Evolutionary conservation across 92 coral and sea anemone species (phyloP).

Genomic region (Heteractis magnifica): DNA sequence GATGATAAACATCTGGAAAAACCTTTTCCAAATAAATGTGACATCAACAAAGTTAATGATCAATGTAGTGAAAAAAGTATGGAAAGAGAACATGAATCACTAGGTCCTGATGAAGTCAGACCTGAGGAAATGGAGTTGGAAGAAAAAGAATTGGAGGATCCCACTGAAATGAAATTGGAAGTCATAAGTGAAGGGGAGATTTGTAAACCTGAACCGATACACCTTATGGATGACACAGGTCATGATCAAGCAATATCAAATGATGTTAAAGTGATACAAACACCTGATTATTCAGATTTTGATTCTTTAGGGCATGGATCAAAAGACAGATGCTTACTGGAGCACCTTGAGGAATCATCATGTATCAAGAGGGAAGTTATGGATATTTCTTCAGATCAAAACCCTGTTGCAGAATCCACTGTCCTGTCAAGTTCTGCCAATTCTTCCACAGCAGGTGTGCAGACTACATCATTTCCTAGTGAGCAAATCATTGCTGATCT

Average conservation of each 20-base stretch:
- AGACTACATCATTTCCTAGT: neutral
- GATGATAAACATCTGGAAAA: neutral
- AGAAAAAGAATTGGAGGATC: conserved; percentile 20
- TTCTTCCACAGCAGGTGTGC: neutral
- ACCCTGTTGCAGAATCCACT: neutral
- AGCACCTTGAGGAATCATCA: neutral
- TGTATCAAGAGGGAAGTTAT: neutral
- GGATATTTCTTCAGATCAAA: neutral
- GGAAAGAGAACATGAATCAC: neutral
- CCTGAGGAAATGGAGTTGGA: conserved; percentile 13
- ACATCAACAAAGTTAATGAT: neutral
- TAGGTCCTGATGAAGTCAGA: conserved; percentile 2
- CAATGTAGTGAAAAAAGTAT: neutral
- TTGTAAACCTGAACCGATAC: neutral
- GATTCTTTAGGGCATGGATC: neutral
- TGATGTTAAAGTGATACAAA: neutral
- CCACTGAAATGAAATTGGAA: conserved; percentile 2
- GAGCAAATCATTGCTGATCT: neutral
- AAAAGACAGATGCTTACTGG: neutral
- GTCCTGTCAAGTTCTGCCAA: neutral
- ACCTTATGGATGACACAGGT: neutral
- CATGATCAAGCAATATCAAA: neutral
- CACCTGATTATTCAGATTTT: neutral
- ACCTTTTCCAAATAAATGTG: neutral
- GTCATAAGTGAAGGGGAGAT: conserved; percentile 49